Conservation (phyloP, 1,140 invertebrate species). For the Ceratina calcarata region DNA sequence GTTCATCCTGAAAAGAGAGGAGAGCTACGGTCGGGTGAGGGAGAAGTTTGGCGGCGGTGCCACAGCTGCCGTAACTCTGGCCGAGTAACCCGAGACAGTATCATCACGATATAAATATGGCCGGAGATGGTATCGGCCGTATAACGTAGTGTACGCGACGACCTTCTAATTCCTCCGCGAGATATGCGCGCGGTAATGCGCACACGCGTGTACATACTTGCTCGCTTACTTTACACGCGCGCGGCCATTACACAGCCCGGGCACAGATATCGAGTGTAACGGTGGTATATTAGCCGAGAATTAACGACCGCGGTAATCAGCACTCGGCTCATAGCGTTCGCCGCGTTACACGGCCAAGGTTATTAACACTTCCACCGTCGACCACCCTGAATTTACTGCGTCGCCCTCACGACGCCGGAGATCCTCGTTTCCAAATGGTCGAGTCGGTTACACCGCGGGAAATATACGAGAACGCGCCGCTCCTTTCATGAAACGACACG, state of each 20-base stretch:
- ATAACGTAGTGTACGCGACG: constrained; percentile 70
- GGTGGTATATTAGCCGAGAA: constrained; percentile 66
- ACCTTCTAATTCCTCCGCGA: constrained; percentile 71
- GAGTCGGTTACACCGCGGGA: constrained; percentile 16
- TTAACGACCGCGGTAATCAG: constrained; percentile 69
- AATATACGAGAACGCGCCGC: background rate
- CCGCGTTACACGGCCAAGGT: constrained; percentile 65
- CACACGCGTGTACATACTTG: constrained; percentile 23
- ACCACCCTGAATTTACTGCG: constrained; percentile 44
- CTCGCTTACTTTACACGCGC: background rate
- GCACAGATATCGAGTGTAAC: constrained; percentile 58
- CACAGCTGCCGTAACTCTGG: constrained; percentile 56
- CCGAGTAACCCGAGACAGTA: constrained; percentile 63
- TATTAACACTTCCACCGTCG: constrained; percentile 58
- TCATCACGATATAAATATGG: constrained; percentile 65
- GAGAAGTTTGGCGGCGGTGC: constrained; percentile 12
- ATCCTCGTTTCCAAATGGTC: constrained; percentile 25
- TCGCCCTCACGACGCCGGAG: background rate
- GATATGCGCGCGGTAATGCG: constrained; percentile 44
- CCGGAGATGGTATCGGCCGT: constrained; percentile 69
- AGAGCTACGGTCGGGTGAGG: background rate
- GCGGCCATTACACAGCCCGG: constrained; percentile 5
- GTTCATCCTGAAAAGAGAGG: background rate
- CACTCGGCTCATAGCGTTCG: constrained; percentile 67
- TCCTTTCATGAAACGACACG: too few species aligned